These are phyloP conservation scores for Sigmodon hispidus DNA, from an alignment of 2,113 vertebrate genomes.

Conservation along the genomic window DNA sequence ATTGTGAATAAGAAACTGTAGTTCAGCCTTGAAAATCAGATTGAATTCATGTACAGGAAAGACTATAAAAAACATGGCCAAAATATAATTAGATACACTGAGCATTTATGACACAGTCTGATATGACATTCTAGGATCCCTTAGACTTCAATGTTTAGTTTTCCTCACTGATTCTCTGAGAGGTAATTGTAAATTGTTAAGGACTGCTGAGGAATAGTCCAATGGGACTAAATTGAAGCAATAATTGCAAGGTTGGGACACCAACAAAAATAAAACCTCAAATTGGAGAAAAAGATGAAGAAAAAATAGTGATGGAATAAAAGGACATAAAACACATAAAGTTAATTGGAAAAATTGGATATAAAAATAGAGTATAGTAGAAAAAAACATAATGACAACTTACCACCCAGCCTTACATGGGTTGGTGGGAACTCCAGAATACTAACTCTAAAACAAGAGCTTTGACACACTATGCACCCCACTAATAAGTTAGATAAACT, in stretches of 20 bases:
- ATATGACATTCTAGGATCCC: neutral
- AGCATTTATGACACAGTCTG: neutral
- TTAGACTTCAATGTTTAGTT: neutral
- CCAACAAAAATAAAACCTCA: neutral
- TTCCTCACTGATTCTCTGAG: neutral
- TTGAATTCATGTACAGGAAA: neutral
- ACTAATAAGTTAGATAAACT: constrained; percentile 18
- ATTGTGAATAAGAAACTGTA: neutral
- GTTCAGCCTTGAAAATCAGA: neutral
- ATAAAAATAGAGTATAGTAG: neutral
- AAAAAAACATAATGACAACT: neutral
- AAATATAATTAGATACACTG: neutral
- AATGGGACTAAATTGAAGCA: neutral
- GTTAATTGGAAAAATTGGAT: neutral
- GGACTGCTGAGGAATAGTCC: neutral
- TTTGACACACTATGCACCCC: neutral
- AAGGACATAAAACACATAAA: neutral
- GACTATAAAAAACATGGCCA: neutral
- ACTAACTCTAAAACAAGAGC: neutral
- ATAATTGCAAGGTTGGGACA: neutral
- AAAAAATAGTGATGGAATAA: neutral
- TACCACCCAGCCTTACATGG: neutral
- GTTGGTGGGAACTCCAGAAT: neutral
- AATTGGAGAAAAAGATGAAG: neutral
- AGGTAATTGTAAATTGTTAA: neutral